These are phyloP conservation scores for Melanotaenia nigrans DNA, from an alignment of 2,797 vertebrate species.

Conservation along the genomic window DNA sequence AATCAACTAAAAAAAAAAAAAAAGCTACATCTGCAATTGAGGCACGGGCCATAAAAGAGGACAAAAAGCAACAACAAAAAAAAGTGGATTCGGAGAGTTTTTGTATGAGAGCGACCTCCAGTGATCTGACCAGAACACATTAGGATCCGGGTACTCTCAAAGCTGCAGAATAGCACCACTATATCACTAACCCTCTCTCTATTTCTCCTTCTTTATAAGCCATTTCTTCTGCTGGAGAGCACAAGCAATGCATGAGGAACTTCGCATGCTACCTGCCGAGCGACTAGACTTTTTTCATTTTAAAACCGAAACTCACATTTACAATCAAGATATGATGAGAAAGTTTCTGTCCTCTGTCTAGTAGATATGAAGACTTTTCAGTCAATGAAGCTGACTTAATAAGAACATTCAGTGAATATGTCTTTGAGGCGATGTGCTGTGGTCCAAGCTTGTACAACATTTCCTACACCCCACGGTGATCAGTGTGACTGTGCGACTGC, in stretches of 20 bases:
- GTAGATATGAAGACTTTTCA: slow-evolving; percentile 10
- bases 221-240: slow-evolving; percentile 20
- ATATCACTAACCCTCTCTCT: slow-evolving; percentile 5
- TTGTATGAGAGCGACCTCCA: slow-evolving; percentile 85
- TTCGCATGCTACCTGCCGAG: too few species aligned
- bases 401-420: slow-evolving; percentile 8
- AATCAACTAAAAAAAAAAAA: slow-evolving; percentile 20
- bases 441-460: slow-evolving; percentile 27
- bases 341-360: slow-evolving; percentile 1
- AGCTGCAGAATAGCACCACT: slow-evolving; percentile 85
- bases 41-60: slow-evolving; percentile 76
- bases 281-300: slow-evolving; percentile 11
- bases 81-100: slow-evolving; percentile 73
- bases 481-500: slow-evolving; percentile 32
- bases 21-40: slow-evolving; percentile 76
- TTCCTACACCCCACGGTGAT: slow-evolving; percentile 45
- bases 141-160: slow-evolving; percentile 84
- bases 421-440: slow-evolving; percentile 22
- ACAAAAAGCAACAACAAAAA: slow-evolving; percentile 84
- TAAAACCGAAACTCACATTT: slow-evolving; percentile 23
- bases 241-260: neutral
- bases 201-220: neutral
- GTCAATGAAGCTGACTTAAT: slow-evolving; percentile 18
- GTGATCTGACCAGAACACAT: slow-evolving; percentile 81
- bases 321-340: slow-evolving; percentile 12